Base-by-base conservation (phyloP, 2,888 invertebrate species). In the Drosophila pseudotalamancana region DNA sequence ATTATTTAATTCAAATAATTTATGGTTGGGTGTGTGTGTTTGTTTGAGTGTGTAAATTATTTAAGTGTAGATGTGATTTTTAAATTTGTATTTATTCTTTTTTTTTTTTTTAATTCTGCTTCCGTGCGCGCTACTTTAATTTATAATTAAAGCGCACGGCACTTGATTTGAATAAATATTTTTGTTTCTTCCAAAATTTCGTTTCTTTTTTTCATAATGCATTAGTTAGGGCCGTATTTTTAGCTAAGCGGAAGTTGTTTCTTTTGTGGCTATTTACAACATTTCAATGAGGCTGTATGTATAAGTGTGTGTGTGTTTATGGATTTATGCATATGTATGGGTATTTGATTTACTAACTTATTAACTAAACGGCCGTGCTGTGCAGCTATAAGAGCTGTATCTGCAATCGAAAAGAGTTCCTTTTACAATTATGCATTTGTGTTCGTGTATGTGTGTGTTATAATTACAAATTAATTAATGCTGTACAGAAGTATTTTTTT, bases 391-490 rank as follows among this genome's bases (percentile, higher is more conserved):
- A 31, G 29, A 21, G 39, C 45, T 42, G 45, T 32, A 19, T 23
- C 21, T 46, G 43, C 64, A 64, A 49, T 59, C 34, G 29, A 35
- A 59, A 32, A 12, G 34, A 55, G 19, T 49, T 31, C 16, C 34
- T 39, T 21, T 49, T 16, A 48, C 49, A 57, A 32, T 25, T 31
- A 18, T 57, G 4, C 40, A 4, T 56, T 2, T 54, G 16, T 46
- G 6, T 39, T 12, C 46, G n/a, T 71, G 29, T 49, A 5, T 57
- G 31, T 69, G 37, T 60, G 25, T 66, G 14, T 48, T 51, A 74
- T 79, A 77, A 54, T 86, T 82, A 82, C 82, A 84, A 87, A 82
- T 85, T 82, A 82, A 82, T 82, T 82, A 82, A 82, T 82, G 81
- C 81, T 82, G 87, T 82, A 82, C 81, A 82, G 62, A 81, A 61